Base-by-base conservation (phyloP, 2,888 invertebrate species). In the Pseudococcus viburni region DNA sequence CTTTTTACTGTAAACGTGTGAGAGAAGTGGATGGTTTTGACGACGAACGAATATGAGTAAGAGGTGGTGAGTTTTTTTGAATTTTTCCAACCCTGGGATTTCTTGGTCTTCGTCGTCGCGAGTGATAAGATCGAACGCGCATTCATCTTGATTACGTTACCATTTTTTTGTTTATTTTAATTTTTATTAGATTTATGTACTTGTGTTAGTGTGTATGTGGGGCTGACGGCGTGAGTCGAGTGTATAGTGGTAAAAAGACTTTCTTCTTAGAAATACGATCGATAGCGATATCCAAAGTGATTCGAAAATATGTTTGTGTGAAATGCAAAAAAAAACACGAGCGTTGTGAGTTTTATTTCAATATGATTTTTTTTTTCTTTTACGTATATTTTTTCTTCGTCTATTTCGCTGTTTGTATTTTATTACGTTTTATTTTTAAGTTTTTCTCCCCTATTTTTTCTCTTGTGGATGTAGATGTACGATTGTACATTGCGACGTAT, bases 131-230 rank as follows among this genome's bases (percentile, higher is more conserved):
- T 77, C 77, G 77, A 22, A 26, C 26, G 33, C 77, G 77, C 77
- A 26, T 42, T 77, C 77, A 77, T 77, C 77, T 77, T 77, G 77
- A 77, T 77, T 42, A 77, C 77, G 77, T 77, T 77, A 77, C 77
- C 77, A 77, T 77, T 77, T 77, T 39, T 77, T 39, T 77, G 19
- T 77, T 77, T 77, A 77, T 77, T 77, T 73, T 73, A 73, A 26
- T 73, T 26, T 77, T 77, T 39, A 77, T 77, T 77, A 77, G 77
- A 26, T 68, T 68, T 26, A 55, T n/a, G 5, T 55, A 55, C n/a
- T 17, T 55, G 55, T 55, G n/a, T 55, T 55, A 15, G 68, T 68
- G 26, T 68, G 68, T 26, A n/a, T 55, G 55, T 55, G 55, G 1
- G 55, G 55, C n/a, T 55, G n/a, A n/a, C n/a, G 55, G 55, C 15